These are phyloP conservation scores for Drosophila nigromelanica DNA, from an alignment of 1,140 invertebrate species.

Conservation along the genomic window DNA sequence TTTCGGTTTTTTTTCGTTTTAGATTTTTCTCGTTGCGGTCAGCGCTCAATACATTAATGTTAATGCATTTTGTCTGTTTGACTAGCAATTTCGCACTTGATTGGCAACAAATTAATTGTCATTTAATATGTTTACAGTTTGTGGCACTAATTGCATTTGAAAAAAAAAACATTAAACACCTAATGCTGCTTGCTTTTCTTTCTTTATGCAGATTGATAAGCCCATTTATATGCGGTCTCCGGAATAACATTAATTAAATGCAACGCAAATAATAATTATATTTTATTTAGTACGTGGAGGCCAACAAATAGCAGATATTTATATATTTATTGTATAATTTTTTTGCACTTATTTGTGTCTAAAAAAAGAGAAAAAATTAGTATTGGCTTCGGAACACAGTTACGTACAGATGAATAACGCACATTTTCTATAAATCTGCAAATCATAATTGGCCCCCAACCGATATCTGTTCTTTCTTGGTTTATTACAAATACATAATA, in stretches of 20 bases:
- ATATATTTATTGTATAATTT: too few relatives aligned
- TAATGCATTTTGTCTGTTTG: constrained; percentile 72
- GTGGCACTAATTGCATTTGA: constrained; percentile 66
- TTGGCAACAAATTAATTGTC: constrained; percentile 73
- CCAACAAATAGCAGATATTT: not conserved
- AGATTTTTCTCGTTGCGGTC: constrained; percentile 16
- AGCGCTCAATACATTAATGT: constrained; percentile 48
- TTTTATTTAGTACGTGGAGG: not conserved
- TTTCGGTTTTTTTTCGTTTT: constrained; percentile 1
- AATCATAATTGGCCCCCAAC: too few relatives aligned
- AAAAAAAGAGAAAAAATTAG: too few relatives aligned
- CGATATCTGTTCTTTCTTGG: too few relatives aligned
- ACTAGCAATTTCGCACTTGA: constrained; percentile 62
- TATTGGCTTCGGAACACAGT: too few relatives aligned
- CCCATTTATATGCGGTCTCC: constrained; percentile 13
- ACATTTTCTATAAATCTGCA: too few relatives aligned
- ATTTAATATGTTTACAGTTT: constrained; percentile 65
- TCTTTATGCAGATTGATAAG: constrained; percentile 47
- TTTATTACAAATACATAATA: not conserved
- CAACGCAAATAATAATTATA: constrained; percentile 6
- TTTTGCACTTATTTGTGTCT: too few relatives aligned
- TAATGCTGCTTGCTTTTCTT: constrained; percentile 16
- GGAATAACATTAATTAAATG: constrained; percentile 19
- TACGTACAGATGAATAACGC: too few relatives aligned
- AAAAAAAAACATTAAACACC: constrained; percentile 70